A percentile compares a stretch with the other conserved stretches of the same genome.
phyloP scores from a whole-genome alignment of 2,888 invertebrate genomes.

The Andrena chrysosceles region DNA sequence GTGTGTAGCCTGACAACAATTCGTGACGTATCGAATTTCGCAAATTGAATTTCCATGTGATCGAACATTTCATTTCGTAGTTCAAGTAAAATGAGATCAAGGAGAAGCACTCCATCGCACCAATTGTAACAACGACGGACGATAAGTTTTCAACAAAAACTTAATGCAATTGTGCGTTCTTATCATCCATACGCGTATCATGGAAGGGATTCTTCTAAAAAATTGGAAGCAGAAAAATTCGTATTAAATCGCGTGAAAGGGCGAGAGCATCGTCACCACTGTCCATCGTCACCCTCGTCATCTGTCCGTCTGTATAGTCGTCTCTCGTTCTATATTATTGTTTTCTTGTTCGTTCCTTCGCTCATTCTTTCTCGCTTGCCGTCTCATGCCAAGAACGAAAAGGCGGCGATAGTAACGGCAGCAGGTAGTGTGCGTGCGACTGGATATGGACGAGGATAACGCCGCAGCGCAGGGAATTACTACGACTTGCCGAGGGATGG shows the following conservation, averaged over 20 bases:
- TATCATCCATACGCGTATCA: background rate
- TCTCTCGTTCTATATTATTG: conserved; percentile 1
- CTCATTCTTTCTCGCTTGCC: conserved; percentile 17
- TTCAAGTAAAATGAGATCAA: too few species aligned
- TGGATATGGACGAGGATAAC: conserved; percentile 56
- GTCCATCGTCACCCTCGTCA: conserved; percentile 49
- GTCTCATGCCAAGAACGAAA: conserved; percentile 39
- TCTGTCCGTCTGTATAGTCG: background rate
- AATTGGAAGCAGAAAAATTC: conserved; percentile 33
- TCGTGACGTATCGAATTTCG: too few species aligned
- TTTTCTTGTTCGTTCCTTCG: conserved; percentile 21
- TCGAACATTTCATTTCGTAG: too few species aligned
- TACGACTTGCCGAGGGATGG: conserved; percentile 55
- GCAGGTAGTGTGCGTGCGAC: conserved; percentile 60
- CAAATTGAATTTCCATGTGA: too few species aligned
- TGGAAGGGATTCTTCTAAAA: background rate
- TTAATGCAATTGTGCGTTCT: too few species aligned
- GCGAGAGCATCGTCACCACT: conserved; percentile 44
- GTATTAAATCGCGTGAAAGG: conserved; percentile 37
- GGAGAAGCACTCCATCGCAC: too few species aligned
- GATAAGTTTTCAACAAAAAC: too few species aligned
- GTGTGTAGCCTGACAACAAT: too few species aligned
- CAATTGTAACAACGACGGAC: too few species aligned
- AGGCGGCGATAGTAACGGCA: conserved; percentile 41
- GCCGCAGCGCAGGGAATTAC: conserved; percentile 57